Evolutionary conservation across 1,140 invertebrate genomes (phyloP).

Genomic region (Drosophila pseudoananassae): DNA sequence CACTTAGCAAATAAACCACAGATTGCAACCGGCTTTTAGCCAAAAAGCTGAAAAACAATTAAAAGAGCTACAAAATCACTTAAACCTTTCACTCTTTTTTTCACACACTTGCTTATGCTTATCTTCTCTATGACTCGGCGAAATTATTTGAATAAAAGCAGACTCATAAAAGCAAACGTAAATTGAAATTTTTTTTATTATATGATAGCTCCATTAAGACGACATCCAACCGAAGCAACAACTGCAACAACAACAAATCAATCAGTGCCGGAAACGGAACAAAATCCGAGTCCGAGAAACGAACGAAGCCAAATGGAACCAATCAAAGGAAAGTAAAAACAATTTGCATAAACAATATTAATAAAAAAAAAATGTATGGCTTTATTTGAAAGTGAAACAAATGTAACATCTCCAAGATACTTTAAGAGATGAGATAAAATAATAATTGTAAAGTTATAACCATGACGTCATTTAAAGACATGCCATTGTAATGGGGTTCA

Average conservation of each 20-base stretch:
- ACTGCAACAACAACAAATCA: slow-evolving; percentile 28
- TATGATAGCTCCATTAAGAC: slow-evolving; percentile 18
- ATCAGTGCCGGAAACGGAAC: slow-evolving; percentile 45
- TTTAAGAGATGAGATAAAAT: no score
- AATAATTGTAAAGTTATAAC: no score
- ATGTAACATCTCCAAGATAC: neutral
- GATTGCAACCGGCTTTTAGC: slow-evolving; percentile 48
- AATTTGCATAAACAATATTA: slow-evolving; percentile 31
- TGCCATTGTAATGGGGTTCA: slow-evolving; percentile 5
- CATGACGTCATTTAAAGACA: slow-evolving; percentile 20
- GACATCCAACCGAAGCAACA: neutral
- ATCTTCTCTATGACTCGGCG: slow-evolving; percentile 26
- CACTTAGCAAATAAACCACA: slow-evolving; percentile 67
- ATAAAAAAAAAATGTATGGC: slow-evolving; percentile 8
- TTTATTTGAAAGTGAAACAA: slow-evolving; percentile 1
- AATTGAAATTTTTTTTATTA: slow-evolving; percentile 19
- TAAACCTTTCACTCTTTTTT: slow-evolving; percentile 45
- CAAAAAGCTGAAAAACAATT: slow-evolving; percentile 37
- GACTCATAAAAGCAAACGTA: slow-evolving; percentile 11
- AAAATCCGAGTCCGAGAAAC: neutral
- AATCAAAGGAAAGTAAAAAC: slow-evolving; percentile 33
- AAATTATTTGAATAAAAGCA: slow-evolving; percentile 28
- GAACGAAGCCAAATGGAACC: slow-evolving; percentile 29
- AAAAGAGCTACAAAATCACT: slow-evolving; percentile 31
- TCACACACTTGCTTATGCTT: slow-evolving; percentile 16